These are phyloP conservation scores for Apodemia mormo DNA, from an alignment of 2,888 invertebrate species.

Conservation along the genomic window DNA sequence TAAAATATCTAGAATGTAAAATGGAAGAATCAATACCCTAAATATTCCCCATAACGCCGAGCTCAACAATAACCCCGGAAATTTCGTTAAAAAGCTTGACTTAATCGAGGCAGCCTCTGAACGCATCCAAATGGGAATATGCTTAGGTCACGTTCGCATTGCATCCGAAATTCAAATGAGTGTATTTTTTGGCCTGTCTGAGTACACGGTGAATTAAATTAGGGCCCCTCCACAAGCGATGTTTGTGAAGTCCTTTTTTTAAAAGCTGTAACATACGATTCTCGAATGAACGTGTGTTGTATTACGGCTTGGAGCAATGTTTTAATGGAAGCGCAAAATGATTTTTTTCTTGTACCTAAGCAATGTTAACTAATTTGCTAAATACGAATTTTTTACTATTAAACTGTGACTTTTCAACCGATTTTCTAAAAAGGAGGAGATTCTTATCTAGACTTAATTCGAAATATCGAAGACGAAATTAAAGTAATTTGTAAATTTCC, in stretches of 20 bases:
- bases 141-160: constrained; percentile 64
- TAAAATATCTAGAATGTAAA: constrained; percentile 8
- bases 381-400: no score
- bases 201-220: constrained; percentile 70
- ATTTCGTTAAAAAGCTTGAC: constrained; percentile 35
- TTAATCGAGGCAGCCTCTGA: constrained; percentile 40
- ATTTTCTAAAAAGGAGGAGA: no score
- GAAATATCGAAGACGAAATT: no score
- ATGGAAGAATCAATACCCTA: background rate
- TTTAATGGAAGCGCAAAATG: background rate
- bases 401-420: no score
- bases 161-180: constrained; percentile 77
- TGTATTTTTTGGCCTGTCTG: constrained; percentile 72
- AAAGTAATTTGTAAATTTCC: no score
- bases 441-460: no score
- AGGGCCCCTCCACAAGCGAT: constrained; percentile 43
- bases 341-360: no score
- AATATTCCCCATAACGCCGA: constrained; percentile 15
- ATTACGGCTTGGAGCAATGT: constrained; percentile 7
- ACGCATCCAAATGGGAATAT: constrained; percentile 68
- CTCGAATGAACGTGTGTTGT: background rate
- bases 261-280: constrained; percentile 28
- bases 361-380: no score
- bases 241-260: constrained; percentile 31
- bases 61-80: constrained; percentile 27